Base-by-base conservation (phyloP, 2,797 vertebrate species). In the Clamator glandarius region DNA sequence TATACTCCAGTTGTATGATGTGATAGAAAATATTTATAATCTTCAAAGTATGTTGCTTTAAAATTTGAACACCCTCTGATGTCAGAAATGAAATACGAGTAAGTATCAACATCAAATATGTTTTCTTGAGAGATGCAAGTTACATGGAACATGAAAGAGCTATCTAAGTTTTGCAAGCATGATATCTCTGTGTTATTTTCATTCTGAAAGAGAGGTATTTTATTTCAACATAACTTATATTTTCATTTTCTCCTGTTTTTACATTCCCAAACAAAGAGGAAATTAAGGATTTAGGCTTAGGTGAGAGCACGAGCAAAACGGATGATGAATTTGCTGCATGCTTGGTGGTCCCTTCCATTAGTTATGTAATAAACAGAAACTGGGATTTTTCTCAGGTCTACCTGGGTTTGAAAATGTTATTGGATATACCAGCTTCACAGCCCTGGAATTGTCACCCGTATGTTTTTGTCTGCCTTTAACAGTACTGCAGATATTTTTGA, bases 401-500 rank as follows among this genome's bases (percentile, higher is more conserved):
- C 35, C 9, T 3, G 2, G 31, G 41, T 67, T 64, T 70, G 52
- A 70, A 76, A 79, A 55, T 15, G 29, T 67, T 80, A 68, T 3
- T 76, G 79, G 42, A 46, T 66, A 78, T 31, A 78, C 21, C 68
- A 70, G 4, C 80, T 89, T 70, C 86, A 52, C 50, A 89, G 66
- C 57, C 63, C 77, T 80, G 72, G 42, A 74, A 59, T 21, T 54
- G 41, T 57, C 81, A 66, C 61, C 39, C 12, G 1, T 0, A 0
- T 33, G 26, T 13, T 87, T 92, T 63, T 73, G n/a, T 75, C 88
- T 92, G 82, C 39, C 59, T 87, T 69, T 33, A 54, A 81, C 55
- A 76, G 77, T 20, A 26, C 64, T 86, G 76, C 62, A 87, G 80
- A 85, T 63, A 93, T 80, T 92, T 94, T 70, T 91, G 69, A 80